These are phyloP conservation scores for Cottoperca gobio DNA, from an alignment of 2,797 vertebrate genomes.

Conservation along the genomic window DNA sequence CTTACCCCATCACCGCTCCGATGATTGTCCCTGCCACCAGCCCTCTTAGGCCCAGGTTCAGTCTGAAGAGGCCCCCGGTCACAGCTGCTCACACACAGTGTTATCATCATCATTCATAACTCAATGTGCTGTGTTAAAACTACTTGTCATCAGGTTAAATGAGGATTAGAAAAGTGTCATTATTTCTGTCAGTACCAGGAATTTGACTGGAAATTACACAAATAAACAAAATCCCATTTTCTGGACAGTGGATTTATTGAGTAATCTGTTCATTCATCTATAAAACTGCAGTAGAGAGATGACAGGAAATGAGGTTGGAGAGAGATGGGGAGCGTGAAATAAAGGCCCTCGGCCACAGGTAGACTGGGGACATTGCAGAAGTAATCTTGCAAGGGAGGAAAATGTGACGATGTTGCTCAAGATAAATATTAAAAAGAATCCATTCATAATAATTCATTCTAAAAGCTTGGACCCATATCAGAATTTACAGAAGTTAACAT, in stretches of 20 bases:
- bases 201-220: no score
- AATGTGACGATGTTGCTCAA: background rate
- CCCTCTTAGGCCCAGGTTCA: slow-evolving; percentile 90
- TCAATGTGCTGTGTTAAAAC: background rate
- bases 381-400: background rate
- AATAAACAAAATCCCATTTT: background rate
- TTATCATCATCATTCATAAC: background rate
- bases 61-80: slow-evolving; percentile 91
- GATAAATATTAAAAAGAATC: background rate
- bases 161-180: background rate
- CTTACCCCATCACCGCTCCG: slow-evolving; percentile 91
- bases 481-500: background rate
- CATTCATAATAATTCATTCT: no score
- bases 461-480: background rate
- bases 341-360: background rate
- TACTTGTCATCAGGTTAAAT: background rate
- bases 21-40: slow-evolving; percentile 88
- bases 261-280: background rate
- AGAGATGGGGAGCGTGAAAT: background rate
- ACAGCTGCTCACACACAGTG: slow-evolving; percentile 79
- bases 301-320: background rate
- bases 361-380: background rate
- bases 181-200: background rate
- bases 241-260: background rate
- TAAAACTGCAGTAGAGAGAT: background rate